Conservation (phyloP, 1,140 invertebrate genomes). For the Atta texana region DNA sequence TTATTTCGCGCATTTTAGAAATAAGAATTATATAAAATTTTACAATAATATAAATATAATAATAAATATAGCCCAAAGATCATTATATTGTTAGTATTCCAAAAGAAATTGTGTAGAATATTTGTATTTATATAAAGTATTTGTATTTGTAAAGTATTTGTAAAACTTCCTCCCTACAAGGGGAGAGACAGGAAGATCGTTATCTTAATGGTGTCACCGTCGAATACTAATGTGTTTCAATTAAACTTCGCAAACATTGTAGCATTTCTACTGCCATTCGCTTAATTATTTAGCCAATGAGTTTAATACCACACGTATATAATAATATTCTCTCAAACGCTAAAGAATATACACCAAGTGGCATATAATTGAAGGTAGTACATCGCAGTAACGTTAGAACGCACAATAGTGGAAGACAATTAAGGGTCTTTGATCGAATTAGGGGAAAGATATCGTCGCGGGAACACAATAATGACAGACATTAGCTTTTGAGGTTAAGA, state of each 20-base stretch:
- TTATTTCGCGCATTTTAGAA: background rate
- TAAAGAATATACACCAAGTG: constrained; percentile 22
- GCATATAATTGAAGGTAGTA: constrained; percentile 23
- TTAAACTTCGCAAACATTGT: constrained; percentile 47
- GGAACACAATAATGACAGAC: constrained; percentile 52
- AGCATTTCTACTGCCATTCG: constrained; percentile 26
- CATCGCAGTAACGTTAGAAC: background rate
- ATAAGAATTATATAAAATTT: constrained; percentile 10
- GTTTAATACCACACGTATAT: constrained; percentile 33
- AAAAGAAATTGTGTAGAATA: background rate
- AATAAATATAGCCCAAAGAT: background rate
- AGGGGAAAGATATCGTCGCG: constrained; percentile 54
- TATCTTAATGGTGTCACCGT: background rate
- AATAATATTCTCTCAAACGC: constrained; percentile 34
- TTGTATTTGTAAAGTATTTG: background rate
- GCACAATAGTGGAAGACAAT: constrained; percentile 10
- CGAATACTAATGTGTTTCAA: constrained; percentile 21
- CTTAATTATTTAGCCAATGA: constrained; percentile 55
- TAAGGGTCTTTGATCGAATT: constrained; percentile 51
- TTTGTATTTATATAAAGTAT: background rate
- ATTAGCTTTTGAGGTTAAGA: constrained; percentile 58
- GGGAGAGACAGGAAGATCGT: background rate
- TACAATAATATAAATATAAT: background rate
- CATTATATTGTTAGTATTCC: background rate
- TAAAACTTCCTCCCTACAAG: background rate